Conservation (phyloP, 2,797 vertebrate genomes). For the Chelonia mydas region DNA sequence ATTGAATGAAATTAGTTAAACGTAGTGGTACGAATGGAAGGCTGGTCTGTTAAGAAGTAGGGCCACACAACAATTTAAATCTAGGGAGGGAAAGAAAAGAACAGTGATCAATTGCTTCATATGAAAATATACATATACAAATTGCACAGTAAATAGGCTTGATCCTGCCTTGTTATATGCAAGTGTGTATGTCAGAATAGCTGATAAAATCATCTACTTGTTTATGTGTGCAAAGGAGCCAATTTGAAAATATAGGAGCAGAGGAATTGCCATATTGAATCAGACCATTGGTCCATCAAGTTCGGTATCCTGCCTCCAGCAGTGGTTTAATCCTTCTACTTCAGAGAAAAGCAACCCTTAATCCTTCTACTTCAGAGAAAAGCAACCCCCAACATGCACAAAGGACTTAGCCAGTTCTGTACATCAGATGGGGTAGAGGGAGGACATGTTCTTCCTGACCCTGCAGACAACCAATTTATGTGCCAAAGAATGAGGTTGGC, state of each 20-base stretch:
- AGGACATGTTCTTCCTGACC: slow-evolving; percentile 16
- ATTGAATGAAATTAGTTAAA: slow-evolving; percentile 9
- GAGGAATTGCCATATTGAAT: slow-evolving; percentile 76
- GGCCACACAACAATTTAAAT: neutral
- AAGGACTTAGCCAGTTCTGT: neutral
- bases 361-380: slow-evolving; percentile 36
- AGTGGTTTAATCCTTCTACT: slow-evolving; percentile 41
- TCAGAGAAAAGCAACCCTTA: slow-evolving; percentile 50
- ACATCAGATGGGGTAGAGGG: neutral
- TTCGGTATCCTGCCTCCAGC: slow-evolving; percentile 72
- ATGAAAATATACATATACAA: neutral
- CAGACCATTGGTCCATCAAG: slow-evolving; percentile 73
- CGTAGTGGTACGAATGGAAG: neutral
- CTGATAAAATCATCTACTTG: slow-evolving; percentile 45
- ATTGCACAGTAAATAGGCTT: neutral
- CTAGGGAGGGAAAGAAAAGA: neutral
- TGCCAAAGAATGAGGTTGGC: slow-evolving; percentile 12
- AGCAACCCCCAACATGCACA: neutral
- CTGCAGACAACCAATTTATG: slow-evolving; percentile 53
- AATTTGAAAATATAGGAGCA: slow-evolving; percentile 57
- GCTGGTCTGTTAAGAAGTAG: neutral
- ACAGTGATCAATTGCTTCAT: neutral
- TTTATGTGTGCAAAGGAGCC: slow-evolving; percentile 55
- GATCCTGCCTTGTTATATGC: neutral
- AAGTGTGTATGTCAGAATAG: neutral